These are phyloP conservation scores for Oceanites oceanicus DNA, from an alignment of 2,113 vertebrate genomes.

Conservation along the genomic window DNA sequence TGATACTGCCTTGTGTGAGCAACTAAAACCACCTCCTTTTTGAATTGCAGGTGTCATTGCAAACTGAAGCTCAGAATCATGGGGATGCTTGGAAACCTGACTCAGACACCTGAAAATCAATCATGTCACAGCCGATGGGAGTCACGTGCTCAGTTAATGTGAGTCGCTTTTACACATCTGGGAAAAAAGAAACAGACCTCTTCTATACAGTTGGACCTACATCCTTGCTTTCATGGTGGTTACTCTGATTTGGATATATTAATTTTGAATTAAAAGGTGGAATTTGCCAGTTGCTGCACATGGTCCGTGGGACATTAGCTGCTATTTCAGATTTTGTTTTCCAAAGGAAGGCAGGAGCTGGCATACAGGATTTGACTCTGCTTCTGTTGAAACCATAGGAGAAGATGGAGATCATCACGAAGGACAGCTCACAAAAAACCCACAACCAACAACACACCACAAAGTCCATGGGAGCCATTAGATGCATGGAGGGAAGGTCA, in stretches of 20 bases:
- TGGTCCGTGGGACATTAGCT: background rate
- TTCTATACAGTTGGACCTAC: background rate
- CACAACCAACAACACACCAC: background rate
- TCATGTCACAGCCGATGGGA: background rate
- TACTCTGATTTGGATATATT: background rate
- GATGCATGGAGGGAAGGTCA: background rate
- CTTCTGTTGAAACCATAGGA: background rate
- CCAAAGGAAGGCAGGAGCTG: background rate
- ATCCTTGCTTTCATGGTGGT: background rate
- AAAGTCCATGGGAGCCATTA: background rate
- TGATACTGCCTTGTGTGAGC: background rate
- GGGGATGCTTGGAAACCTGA: background rate
- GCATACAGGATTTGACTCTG: background rate
- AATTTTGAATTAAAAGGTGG: background rate
- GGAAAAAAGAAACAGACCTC: background rate
- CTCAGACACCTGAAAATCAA: background rate
- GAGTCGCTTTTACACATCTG: background rate
- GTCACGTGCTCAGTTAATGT: rapidly evolving
- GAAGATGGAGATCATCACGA: background rate
- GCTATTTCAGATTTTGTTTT: background rate
- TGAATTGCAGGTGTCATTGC: background rate
- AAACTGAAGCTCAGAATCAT: background rate
- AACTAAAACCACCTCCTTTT: background rate
- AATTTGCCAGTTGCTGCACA: background rate
- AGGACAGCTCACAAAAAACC: background rate